phyloP scores from a whole-genome alignment of 2,797 vertebrate species.

The Brachyalestes nurse region DNA sequence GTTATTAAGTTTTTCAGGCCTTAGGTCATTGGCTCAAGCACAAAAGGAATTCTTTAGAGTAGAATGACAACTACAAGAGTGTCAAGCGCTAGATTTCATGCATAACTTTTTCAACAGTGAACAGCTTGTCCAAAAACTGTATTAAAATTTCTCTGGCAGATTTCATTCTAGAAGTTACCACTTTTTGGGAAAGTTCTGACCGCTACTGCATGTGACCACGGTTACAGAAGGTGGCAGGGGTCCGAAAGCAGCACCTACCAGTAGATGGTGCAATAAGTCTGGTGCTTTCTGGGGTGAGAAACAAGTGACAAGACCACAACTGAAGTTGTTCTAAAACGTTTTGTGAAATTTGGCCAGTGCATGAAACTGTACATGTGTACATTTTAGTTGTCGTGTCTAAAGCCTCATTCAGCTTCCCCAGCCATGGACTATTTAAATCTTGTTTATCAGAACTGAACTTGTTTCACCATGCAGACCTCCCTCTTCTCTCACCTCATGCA shows the following conservation, averaged over 20 bases:
- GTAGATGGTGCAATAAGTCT: conserved; percentile 81
- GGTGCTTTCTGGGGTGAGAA: conserved; percentile 57
- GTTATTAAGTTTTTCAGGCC: too few relatives aligned
- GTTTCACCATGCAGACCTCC: conserved; percentile 36
- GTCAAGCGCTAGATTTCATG: background rate
- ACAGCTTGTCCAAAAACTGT: background rate
- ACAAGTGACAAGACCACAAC: background rate
- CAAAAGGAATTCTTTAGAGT: background rate
- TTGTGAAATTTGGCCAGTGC: background rate
- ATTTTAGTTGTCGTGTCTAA: background rate
- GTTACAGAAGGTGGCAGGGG: background rate
- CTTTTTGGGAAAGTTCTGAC: background rate
- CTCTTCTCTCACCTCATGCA: conserved; percentile 8
- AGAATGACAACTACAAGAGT: background rate
- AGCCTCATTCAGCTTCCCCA: background rate
- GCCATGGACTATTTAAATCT: background rate
- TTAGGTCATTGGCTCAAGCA: background rate
- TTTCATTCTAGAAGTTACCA: background rate
- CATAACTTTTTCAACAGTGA: background rate
- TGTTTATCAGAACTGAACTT: background rate
- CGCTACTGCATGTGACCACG: too few relatives aligned
- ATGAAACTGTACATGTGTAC: background rate
- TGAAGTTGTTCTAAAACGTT: background rate
- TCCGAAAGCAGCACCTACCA: conserved; percentile 57
- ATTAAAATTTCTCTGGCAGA: background rate